Base-by-base conservation (phyloP, 2,797 vertebrate species). In the Pterois miles region DNA sequence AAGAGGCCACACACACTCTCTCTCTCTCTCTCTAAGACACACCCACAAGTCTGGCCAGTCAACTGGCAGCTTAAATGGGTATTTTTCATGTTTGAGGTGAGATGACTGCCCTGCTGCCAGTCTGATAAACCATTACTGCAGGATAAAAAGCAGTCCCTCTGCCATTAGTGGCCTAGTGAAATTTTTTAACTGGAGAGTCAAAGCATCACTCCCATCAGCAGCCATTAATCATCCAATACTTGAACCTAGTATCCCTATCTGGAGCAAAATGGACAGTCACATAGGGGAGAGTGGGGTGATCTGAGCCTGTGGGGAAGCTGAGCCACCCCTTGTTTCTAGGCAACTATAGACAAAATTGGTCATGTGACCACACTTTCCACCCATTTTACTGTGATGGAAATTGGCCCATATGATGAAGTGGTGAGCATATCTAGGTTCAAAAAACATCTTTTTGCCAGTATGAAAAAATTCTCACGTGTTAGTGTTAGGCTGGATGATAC, bases 91-190 rank as follows among this genome's bases (percentile, higher is more conserved):
- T 86, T 79, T 74, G 74, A 81, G 78, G 71, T 79, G 54, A 87
- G 64, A 43, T 71, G 56, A 85, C 34, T 73, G 53, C 62, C 65
- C 40, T 52, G 58, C 59, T 76, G 53, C 77, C 71, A 84, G 52
- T 74, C 74, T 78, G 78, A 84, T 86, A 71, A 78, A 89, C 58
- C 81, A 81, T 78, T 78, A 83, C 25, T 56, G 76, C 43, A 52
- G 80, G 78, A 87, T 85, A 80, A 89, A 85, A 80, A 22, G 22
- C 50, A 82, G 27, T 71, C 52, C 56, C 69, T 85, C 64, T 75
- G 59, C 74, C 74, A 90, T 91, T 87, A 79, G 86, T 85, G 86
- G 81, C 72, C 25, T 71, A 48, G 62, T 77, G 66, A 87, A 71
- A 52, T 66, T 56, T 77, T 65, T 80, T 59, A 58, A 79, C 25